Percentiles rank a stretch among this genome's conserved stretches.
phyloP scores from a whole-genome alignment of 1,140 invertebrate genomes.

The Aphelinus atriplicis region DNA sequence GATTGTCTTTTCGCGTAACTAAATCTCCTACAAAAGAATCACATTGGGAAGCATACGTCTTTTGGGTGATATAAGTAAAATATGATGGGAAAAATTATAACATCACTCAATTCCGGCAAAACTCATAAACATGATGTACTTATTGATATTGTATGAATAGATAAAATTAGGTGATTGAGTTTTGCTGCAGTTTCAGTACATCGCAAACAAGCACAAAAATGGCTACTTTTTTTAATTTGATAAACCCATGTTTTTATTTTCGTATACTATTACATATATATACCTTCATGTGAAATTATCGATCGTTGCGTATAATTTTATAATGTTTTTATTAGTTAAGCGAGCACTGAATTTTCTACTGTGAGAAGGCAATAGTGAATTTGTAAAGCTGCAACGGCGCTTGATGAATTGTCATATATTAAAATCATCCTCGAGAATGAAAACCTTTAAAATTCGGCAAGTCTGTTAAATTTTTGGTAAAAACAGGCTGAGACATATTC shows the following conservation, averaged over 20 bases:
- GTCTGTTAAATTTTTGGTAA: slow-evolving; percentile 18
- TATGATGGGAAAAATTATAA: no score
- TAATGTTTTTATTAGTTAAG: not conserved
- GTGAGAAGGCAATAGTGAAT: not conserved
- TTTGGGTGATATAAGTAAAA: no score
- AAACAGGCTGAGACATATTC: not conserved
- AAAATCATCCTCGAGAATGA: slow-evolving; percentile 16
- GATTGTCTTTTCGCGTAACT: no score
- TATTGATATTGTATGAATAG: no score
- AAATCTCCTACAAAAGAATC: no score
- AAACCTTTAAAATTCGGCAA: slow-evolving; percentile 6
- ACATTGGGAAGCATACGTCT: no score
- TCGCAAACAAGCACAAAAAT: slow-evolving; percentile 18
- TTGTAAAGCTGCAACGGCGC: not conserved
- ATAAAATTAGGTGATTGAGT: no score
- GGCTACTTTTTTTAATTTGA: not conserved
- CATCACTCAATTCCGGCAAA: no score
- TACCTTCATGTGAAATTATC: not conserved
- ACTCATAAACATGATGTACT: no score
- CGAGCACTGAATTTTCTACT: slow-evolving; percentile 12
- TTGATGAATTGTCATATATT: not conserved
- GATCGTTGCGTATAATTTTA: slow-evolving; percentile 24
- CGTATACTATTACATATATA: slow-evolving; percentile 6
- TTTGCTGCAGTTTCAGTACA: no score
- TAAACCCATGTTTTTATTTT: no score